These are phyloP conservation scores for Megalopta genalis DNA, from an alignment of 1,140 invertebrate species.

Conservation along the genomic window DNA sequence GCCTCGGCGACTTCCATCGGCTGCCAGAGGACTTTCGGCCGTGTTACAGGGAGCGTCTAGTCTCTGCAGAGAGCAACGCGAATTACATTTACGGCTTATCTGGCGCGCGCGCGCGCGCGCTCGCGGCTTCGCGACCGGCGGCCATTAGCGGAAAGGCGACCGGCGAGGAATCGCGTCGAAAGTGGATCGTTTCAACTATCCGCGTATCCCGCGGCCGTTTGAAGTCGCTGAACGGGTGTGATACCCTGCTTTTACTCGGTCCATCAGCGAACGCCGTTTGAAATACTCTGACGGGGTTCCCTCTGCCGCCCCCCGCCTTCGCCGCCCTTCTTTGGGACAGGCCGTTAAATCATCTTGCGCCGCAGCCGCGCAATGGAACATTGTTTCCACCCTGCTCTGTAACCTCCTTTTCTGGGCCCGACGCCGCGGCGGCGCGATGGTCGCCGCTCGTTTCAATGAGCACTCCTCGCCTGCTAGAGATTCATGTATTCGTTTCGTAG, in stretches of 20 bases:
- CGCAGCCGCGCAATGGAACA: background rate
- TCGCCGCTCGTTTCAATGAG: slow-evolving; percentile 17
- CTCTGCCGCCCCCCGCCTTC: background rate
- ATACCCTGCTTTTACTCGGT: slow-evolving; percentile 33
- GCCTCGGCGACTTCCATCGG: slow-evolving; percentile 15
- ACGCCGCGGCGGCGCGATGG: background rate
- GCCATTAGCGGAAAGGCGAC: slow-evolving; percentile 43
- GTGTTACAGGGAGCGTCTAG: background rate
- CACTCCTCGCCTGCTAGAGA: background rate
- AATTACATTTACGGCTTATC: slow-evolving; percentile 62
- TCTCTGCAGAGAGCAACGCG: slow-evolving; percentile 53
- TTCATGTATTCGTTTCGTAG: background rate
- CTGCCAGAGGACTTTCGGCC: background rate
- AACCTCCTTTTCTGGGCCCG: slow-evolving; percentile 23
- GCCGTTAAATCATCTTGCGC: background rate
- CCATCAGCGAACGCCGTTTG: background rate
- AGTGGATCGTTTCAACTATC: slow-evolving; percentile 28
- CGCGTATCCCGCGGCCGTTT: slow-evolving; percentile 35
- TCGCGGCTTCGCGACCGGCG: slow-evolving; percentile 27
- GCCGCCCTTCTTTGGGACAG: background rate
- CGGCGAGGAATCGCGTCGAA: background rate
- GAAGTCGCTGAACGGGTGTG: slow-evolving; percentile 21
- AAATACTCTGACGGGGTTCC: background rate
- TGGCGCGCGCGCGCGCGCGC: background rate
- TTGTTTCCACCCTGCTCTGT: background rate